Percentiles rank a stretch among this genome's conserved stretches.
phyloP scores from a whole-genome alignment of 2,888 invertebrate species.

The Lucinisca nassula region DNA sequence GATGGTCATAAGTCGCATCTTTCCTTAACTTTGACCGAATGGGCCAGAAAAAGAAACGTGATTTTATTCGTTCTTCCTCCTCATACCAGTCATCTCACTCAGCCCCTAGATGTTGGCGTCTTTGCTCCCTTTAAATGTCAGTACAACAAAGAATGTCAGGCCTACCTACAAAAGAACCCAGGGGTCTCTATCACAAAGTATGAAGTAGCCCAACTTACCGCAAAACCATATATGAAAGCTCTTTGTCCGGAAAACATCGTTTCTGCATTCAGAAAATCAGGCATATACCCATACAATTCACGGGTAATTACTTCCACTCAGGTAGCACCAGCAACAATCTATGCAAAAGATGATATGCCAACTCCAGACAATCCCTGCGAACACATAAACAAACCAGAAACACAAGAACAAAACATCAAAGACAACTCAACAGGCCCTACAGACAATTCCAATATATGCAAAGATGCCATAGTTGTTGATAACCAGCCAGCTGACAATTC shows the following conservation, averaged over 20 bases:
- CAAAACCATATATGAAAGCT: conserved; percentile 44
- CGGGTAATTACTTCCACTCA: not conserved
- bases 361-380: too few species aligned
- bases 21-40: conserved; percentile 33
- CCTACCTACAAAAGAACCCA: conserved; percentile 35
- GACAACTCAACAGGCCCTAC: too few species aligned
- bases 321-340: not conserved
- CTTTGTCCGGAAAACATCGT: not conserved
- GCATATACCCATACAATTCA: not conserved
- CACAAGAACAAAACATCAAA: too few species aligned
- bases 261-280: not conserved
- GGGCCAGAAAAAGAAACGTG: conserved; percentile 53
- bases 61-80: too few species aligned
- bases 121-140: conserved; percentile 47
- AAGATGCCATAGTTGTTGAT: too few species aligned
- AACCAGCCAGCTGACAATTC: too few species aligned
- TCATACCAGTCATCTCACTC: too few species aligned
- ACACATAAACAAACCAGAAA: too few species aligned
- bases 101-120: conserved; percentile 50
- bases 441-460: too few species aligned
- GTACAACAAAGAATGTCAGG: conserved; percentile 42
- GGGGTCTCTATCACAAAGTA: conserved; percentile 36
- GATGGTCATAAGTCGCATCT: conserved; percentile 52
- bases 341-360: not conserved
- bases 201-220: conserved; percentile 38